phyloP scores from a whole-genome alignment of 2,888 invertebrate genomes.

The Aspidiotus rigidus region DNA sequence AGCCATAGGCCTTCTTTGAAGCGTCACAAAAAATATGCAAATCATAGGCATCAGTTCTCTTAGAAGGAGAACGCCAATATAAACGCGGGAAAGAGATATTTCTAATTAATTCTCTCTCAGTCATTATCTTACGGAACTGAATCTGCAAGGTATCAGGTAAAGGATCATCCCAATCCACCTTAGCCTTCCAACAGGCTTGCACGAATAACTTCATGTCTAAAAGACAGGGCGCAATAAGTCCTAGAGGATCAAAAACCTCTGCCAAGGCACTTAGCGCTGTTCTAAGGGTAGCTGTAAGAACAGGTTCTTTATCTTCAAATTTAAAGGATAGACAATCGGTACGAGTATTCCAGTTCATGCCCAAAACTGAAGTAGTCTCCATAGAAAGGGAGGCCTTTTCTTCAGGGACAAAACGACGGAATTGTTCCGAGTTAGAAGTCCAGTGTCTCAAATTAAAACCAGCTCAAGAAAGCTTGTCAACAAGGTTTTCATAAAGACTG shows the following conservation, averaged over 20 bases:
- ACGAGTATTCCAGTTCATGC: background rate
- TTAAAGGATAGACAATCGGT: background rate
- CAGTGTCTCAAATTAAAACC: slow-evolving; percentile 1
- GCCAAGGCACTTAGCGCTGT: background rate
- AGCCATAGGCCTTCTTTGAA: slow-evolving; percentile 3
- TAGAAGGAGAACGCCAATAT: background rate
- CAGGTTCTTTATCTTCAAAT: background rate
- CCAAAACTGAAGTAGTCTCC: background rate
- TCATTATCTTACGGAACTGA: background rate
- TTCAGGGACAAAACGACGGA: background rate
- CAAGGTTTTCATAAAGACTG: background rate
- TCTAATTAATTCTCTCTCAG: background rate
- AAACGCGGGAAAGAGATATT: background rate
- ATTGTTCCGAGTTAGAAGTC: slow-evolving; percentile 3
- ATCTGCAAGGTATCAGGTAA: background rate
- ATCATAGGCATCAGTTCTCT: background rate
- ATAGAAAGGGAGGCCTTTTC: background rate
- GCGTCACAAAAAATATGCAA: slow-evolving; percentile 15
- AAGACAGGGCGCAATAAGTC: background rate
- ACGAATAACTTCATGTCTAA: background rate
- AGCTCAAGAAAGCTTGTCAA: background rate
- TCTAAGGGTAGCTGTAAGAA: background rate
- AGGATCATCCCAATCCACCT: background rate
- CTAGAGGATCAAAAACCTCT: background rate
- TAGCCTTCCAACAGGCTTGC: slow-evolving; percentile 14